phyloP scores from a whole-genome alignment of 2,888 invertebrate species.

The Auanema freiburgensis region DNA sequence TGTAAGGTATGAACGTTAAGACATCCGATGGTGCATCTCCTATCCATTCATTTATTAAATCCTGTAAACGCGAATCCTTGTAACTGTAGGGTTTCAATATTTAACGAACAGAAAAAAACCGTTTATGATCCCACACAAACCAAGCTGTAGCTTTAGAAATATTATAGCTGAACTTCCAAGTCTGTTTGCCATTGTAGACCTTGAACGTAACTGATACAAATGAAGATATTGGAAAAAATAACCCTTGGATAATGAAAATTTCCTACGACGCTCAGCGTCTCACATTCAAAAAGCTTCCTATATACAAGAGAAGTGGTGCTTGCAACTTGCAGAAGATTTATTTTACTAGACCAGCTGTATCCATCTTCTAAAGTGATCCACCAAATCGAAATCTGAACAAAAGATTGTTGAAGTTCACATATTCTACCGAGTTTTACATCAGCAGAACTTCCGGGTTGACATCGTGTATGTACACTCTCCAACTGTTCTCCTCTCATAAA shows the following conservation, averaged over 20 bases:
- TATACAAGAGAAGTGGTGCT: slow-evolving; percentile 92
- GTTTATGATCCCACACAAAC: slow-evolving; percentile 75
- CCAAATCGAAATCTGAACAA: slow-evolving; percentile 79
- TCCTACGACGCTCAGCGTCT: slow-evolving; percentile 88
- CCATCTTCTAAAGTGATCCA: slow-evolving; percentile 87
- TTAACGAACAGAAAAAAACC: slow-evolving; percentile 80
- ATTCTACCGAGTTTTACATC: slow-evolving; percentile 69
- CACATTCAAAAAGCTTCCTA: slow-evolving; percentile 87
- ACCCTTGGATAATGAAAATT: slow-evolving; percentile 82
- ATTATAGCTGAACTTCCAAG: slow-evolving; percentile 78
- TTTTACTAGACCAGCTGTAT: slow-evolving; percentile 73
- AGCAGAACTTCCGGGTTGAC: slow-evolving; percentile 90
- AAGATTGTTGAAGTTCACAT: background rate
- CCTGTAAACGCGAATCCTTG: slow-evolving; percentile 70
- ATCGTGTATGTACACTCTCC: slow-evolving; percentile 92
- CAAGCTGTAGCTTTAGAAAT: slow-evolving; percentile 80
- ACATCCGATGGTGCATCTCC: slow-evolving; percentile 77
- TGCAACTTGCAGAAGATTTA: slow-evolving; percentile 75
- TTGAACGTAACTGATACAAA: slow-evolving; percentile 5
- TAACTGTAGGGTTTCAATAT: background rate
- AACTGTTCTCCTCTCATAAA: slow-evolving; percentile 88
- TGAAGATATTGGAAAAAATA: background rate
- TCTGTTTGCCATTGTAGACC: slow-evolving; percentile 93
- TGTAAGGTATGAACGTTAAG: slow-evolving; percentile 91
- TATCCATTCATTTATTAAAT: slow-evolving; percentile 91